A percentile compares a stretch with the other conserved stretches of the same genome.
phyloP scores from a whole-genome alignment of 2,888 invertebrate species.

The Plagiodera versicolora region DNA sequence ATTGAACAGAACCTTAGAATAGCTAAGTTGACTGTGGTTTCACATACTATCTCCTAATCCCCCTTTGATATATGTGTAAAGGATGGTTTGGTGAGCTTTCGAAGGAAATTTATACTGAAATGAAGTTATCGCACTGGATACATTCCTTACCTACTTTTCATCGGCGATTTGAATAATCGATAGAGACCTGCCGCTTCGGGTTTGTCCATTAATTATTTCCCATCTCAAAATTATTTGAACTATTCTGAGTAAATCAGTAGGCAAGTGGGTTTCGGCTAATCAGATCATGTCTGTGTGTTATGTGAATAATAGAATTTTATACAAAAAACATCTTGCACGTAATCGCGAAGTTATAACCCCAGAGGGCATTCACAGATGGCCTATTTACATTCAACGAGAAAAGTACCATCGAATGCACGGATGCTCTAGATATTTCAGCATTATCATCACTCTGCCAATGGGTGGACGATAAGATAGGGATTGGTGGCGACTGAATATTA shows the following conservation, averaged over 20 bases:
- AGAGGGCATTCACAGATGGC: background rate
- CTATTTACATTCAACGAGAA: background rate
- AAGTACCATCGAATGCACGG: background rate
- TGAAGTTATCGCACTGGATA: background rate
- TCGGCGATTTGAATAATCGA: constrained; percentile 3
- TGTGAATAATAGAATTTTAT: too few relatives aligned
- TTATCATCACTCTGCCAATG: background rate
- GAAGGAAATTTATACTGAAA: background rate
- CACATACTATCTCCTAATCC: background rate
- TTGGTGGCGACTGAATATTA: too few relatives aligned
- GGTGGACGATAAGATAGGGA: background rate
- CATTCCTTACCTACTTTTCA: constrained; percentile 1
- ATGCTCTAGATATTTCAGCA: background rate
- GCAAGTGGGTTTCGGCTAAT: background rate
- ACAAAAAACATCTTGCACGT: background rate
- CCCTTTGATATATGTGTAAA: background rate
- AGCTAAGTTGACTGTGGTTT: too few relatives aligned
- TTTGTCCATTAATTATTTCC: background rate
- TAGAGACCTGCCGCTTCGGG: background rate
- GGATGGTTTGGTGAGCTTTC: background rate
- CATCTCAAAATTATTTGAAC: background rate
- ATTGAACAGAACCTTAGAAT: too few relatives aligned
- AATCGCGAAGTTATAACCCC: background rate
- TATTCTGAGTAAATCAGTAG: background rate
- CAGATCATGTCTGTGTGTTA: too few relatives aligned